Evolutionary conservation across 2,888 invertebrate species (phyloP), one percentile per base, ranked within the genome.

Genomic region (Lepidochitona cinerea): DNA sequence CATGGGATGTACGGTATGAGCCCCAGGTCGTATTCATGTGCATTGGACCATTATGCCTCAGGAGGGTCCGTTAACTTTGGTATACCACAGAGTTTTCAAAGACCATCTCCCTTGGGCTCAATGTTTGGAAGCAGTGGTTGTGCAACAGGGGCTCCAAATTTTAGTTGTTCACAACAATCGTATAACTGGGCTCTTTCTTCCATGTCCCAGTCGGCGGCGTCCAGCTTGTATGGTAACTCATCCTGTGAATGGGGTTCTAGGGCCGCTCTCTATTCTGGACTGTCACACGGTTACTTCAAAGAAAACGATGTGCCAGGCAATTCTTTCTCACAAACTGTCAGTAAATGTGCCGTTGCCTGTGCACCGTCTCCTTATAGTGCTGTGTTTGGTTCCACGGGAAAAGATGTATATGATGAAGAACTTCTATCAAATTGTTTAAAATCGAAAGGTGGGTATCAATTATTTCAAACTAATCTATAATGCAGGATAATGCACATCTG

Each of bases 301-400:
- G 59, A 59, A 59, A 59, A 59, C 26, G 59, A 59, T 29, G 59
- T 59, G 29, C 59, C 59, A 29, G 59, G 59, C 26, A 59, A 59
- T 59, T 59, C 59, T 32, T 59, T 59, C 4, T 26, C 18, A 59
- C 59, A 59, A 26, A 59, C 59, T 23, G 59, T 59, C 29, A 29
- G 29, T 59, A 59, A 59, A 59, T 59, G 59, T 59, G 59, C 7
- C 23, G 59, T 59, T 23, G 59, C 59, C 26, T 59, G 59, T 59
- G 59, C 26, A 14, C 32, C 59, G 29, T 59, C 59, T 12, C 59
- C 59, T 14, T 59, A 59, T 29, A 59, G 59, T 26, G 59, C 59
- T 29, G 59, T 59, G 32, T 59, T 59, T 9, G 59, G 59, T 23
- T 59, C 59, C 4, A 29, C 59, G 1, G 23, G 29, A 14, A 59